Conservation (phyloP, 2,113 vertebrate genomes). For the Tachysurus fulvidraco region DNA sequence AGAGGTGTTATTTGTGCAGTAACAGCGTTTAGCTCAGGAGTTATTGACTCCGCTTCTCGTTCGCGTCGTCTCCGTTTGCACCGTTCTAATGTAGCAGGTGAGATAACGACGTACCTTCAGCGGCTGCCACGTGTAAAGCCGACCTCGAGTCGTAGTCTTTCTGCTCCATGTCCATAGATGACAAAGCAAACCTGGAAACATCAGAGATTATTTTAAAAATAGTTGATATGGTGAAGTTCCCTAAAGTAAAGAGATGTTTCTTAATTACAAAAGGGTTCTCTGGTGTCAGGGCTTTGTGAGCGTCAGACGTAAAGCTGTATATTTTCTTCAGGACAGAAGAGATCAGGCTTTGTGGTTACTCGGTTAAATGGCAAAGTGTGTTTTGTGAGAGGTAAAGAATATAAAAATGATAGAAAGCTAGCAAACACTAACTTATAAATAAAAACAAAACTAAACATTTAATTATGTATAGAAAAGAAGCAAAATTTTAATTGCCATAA, state of each 20-base stretch:
- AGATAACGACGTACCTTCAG: conserved; percentile 81
- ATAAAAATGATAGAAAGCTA: background rate
- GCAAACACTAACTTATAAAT: background rate
- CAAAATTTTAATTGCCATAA: background rate
- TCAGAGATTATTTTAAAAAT: background rate
- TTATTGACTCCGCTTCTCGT: too few relatives aligned
- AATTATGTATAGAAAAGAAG: too few relatives aligned
- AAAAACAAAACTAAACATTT: background rate
- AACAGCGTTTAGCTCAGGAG: too few relatives aligned
- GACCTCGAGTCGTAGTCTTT: conserved; percentile 95
- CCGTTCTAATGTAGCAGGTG: background rate
- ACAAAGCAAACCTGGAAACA: conserved; percentile 86
- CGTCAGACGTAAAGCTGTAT: background rate
- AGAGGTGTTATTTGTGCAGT: too few relatives aligned
- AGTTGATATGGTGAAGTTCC: background rate
- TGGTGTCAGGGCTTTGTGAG: background rate
- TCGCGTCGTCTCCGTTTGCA: background rate
- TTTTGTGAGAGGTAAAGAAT: background rate
- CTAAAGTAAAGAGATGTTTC: background rate
- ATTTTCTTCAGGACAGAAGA: background rate
- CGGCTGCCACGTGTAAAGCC: conserved; percentile 91
- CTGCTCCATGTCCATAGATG: conserved; percentile 97
- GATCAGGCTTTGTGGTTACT: too few relatives aligned
- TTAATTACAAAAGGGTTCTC: background rate
- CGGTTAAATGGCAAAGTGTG: too few relatives aligned